Evolutionary conservation across 1,140 invertebrate genomes (phyloP).

Genomic region (Coenobita brevimanus): DNA sequence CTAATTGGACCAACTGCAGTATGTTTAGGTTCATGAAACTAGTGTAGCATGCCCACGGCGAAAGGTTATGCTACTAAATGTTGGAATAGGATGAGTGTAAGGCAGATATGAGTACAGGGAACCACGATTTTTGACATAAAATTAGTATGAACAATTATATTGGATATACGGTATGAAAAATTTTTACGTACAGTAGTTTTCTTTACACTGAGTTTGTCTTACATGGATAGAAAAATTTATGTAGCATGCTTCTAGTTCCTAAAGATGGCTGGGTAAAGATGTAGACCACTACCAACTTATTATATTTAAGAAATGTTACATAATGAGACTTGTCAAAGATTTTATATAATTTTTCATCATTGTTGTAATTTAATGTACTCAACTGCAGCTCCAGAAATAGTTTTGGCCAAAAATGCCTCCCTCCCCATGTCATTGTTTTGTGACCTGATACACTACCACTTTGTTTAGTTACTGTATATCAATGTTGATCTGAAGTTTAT

Average conservation of each 20-base stretch:
- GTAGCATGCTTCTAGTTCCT: conserved; percentile 48
- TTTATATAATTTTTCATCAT: conserved; percentile 39
- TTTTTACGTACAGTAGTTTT: no score
- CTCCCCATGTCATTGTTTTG: conserved; percentile 24
- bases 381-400: conserved; percentile 58
- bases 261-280: conserved; percentile 37
- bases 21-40: conserved; percentile 22
- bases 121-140: no score
- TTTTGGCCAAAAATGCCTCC: conserved; percentile 42
- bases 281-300: conserved; percentile 22
- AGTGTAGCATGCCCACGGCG: not conserved
- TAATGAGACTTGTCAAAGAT: conserved; percentile 26
- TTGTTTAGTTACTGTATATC: conserved; percentile 51
- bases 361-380: conserved; percentile 38
- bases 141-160: no score
- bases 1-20: conserved; percentile 64
- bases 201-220: no score
- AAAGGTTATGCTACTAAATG: no score
- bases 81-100: no score
- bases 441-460: conserved; percentile 65
- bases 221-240: no score
- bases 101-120: no score
- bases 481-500: conserved; percentile 49
- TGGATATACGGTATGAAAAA: no score
- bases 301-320: conserved; percentile 2